Base-by-base conservation (phyloP, 2,888 invertebrate species). In the Drosophila yooni region DNA sequence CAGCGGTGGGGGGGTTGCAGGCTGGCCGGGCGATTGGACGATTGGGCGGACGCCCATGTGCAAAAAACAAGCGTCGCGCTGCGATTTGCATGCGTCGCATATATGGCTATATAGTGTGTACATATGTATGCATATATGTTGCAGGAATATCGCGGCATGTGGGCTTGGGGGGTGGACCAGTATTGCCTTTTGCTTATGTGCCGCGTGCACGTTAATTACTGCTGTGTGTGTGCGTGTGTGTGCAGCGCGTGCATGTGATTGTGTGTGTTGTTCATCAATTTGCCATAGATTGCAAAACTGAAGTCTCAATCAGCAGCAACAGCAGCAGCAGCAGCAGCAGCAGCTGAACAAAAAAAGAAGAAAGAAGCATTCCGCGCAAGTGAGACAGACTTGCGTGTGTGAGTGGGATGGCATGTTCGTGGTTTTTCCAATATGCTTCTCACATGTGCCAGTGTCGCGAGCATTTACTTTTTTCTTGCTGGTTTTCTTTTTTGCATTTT, bases 151-250 rank as follows among this genome's bases (percentile, higher is more conserved):
- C 46, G 21, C 25, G 46, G 21, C 40, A 15, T 62, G 62, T 15
- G 50, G 51, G 18, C 1, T 11, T 52, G 18, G 34, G 0, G 18
- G 27, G 5, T 46, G 21, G 21, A 27, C n/a, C 38, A 34, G 11
- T 21, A 53, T 56, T 38, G 65, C 56, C 50, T 56, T 64, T 70
- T 53, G 84, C 82, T 87, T 82, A 87, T 85, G 82, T 89, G 85
- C 81, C 88, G 83, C 85, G 63, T 89, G 88, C 88, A 88, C 81
- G 88, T 88, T 88, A 88, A 88, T 88, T 88, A 90, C 88, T 83
- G 79, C 81, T 76, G 60, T 64, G 33, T 64, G 61, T 60, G 52
- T 59, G 52, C 34, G 40, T 50, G 59, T 68, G 36, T 59, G 70
- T 54, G 57, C 33, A 29, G 54, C 38, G 58, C 51, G 59, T 54